Base-by-base conservation (phyloP, 2,888 invertebrate species). In the Gerris lacustris region DNA sequence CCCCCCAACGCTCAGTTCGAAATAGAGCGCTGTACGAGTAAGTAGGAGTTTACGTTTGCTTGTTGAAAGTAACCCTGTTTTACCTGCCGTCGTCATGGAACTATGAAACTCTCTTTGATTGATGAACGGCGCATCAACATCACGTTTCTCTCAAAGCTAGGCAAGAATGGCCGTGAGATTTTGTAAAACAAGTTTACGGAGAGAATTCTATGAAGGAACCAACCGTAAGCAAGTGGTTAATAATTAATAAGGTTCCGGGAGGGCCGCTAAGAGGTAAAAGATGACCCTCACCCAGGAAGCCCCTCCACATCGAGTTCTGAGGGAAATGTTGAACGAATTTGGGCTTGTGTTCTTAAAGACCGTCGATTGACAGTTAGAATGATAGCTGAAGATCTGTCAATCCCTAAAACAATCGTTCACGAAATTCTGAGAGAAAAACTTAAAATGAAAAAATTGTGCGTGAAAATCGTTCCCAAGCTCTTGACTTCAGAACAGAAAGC, bases 401-500 rank as follows among this genome's bases (percentile, higher is more conserved):
- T 55, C 55, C 55, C 55, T 55, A 55, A 68, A 68, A 68, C n/a
- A 44, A 45, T n/a, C n/a, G n/a, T 68, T 45, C 68, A 68, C 68
- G 47, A 68, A 6, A 45, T 47, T 68, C 68, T 68, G 45, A 68
- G 68, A 68, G 45, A 68, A 45, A 45, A 47, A 45, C 68, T 68
- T 68, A 6, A 68, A 17, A 68, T 45, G 68, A 45, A 45, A 45
- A 68, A 44, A 45, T 7, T 68, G 6, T 68, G 68, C 47, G 68
- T 45, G 44, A 44, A 45, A 44, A 68, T 68, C 47, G 44, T 18
- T 68, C 68, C 68, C 45, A 68, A 68, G 68, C 68, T 68, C 45
- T 68, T 68, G 68, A 9, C 68, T 9, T 47, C 68, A 45, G 47
- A 68, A 45, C 68, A 68, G 45, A 68, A 68, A 68, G 6, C 68